Evolutionary conservation across 2,888 invertebrate species (phyloP).

Genomic region (Tenthredo distinguenda): DNA sequence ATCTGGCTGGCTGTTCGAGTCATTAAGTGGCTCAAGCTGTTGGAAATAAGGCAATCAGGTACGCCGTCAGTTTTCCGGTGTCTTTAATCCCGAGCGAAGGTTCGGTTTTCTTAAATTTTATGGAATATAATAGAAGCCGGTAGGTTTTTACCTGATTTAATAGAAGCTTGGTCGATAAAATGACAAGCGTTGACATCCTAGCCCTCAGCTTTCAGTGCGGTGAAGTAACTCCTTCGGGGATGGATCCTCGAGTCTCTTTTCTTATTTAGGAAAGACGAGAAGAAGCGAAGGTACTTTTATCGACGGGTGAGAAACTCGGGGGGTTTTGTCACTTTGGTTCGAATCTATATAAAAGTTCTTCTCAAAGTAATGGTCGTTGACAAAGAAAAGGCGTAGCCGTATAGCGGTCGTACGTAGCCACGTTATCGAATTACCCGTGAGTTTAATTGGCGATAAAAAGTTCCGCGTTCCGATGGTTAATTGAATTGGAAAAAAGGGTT

Average conservation of each 20-base stretch:
- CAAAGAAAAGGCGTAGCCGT: not conserved
- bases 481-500: slow-evolving; percentile 40
- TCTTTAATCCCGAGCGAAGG: slow-evolving; percentile 37
- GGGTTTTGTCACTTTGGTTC: slow-evolving; percentile 34
- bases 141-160: slow-evolving; percentile 67
- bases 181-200: slow-evolving; percentile 59
- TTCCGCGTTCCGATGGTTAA: not conserved
- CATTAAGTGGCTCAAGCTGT: not conserved
- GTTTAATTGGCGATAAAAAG: slow-evolving; percentile 31
- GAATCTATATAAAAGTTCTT: slow-evolving; percentile 42
- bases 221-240: slow-evolving; percentile 36
- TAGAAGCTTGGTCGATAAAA: slow-evolving; percentile 66
- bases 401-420: not conserved
- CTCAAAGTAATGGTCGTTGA: slow-evolving; percentile 14
- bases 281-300: slow-evolving; percentile 37
- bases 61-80: slow-evolving; percentile 51
- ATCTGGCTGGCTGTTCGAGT: not conserved
- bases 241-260: slow-evolving; percentile 34
- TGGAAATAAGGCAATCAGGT: slow-evolving; percentile 55
- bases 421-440: slow-evolving; percentile 15
- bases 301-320: slow-evolving; percentile 22
- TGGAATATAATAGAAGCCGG: slow-evolving; percentile 67
- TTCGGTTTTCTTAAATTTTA: slow-evolving; percentile 67
- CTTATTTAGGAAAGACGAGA: slow-evolving; percentile 30
- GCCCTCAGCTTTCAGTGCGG: slow-evolving; percentile 41